phyloP scores from a whole-genome alignment of 2,113 vertebrate species.

The Myotis brandtii region DNA sequence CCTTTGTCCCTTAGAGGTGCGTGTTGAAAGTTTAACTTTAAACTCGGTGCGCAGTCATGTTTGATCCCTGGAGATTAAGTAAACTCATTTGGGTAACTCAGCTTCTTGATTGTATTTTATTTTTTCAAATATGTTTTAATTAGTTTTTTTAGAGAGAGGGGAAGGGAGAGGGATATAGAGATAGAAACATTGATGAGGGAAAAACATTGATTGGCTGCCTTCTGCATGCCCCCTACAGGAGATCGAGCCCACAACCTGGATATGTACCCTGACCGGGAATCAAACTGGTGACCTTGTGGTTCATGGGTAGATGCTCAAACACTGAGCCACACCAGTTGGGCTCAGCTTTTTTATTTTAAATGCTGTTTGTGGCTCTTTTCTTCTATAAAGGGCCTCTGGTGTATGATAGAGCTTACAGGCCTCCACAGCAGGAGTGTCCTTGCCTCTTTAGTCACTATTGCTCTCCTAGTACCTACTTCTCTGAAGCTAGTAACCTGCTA shows the following conservation, averaged over 20 bases:
- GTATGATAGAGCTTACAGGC: neutral
- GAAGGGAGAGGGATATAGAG: no score
- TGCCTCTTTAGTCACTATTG: neutral
- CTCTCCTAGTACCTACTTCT: neutral
- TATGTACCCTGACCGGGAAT: no score
- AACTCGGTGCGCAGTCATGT: neutral
- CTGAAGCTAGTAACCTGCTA: neutral
- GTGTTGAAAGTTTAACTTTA: neutral
- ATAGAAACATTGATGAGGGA: no score
- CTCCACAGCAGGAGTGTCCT: no score
- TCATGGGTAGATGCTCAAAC: no score
- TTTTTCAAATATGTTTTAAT: no score
- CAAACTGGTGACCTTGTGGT: no score
- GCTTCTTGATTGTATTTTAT: neutral
- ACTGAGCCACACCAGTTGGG: no score
- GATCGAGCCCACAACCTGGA: no score
- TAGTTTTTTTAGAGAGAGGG: no score
- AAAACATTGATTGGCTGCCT: no score
- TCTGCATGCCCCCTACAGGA: no score
- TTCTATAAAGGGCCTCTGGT: neutral
- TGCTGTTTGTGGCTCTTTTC: neutral
- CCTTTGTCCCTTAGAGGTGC: rapidly evolving
- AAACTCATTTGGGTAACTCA: neutral
- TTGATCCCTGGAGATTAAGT: neutral
- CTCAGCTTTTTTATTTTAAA: neutral